A percentile compares a stretch with the other conserved stretches of the same genome.
phyloP scores from a whole-genome alignment of 2,888 invertebrate species.

The Geotrupes spiniger region DNA sequence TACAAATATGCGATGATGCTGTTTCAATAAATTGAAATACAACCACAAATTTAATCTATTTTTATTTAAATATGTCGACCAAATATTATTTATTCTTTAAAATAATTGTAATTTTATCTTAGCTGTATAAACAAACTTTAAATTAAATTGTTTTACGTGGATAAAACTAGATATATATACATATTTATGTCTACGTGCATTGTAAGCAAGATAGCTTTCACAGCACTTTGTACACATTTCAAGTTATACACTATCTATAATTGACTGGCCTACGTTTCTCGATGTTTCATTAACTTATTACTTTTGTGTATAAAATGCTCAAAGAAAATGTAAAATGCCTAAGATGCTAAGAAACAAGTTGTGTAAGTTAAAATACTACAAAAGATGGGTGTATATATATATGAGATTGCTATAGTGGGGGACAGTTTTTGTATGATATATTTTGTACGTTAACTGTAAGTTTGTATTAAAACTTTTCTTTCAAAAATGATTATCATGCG shows the following conservation, averaged over 20 bases:
- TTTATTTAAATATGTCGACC: too few species aligned
- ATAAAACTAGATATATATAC: conserved; percentile 3
- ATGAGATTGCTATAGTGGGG: conserved; percentile 22
- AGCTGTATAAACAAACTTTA: too few species aligned
- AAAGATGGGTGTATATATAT: conserved; percentile 8
- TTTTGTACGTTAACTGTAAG: conserved; percentile 41
- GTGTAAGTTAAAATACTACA: conserved; percentile 10
- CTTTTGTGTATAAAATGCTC: conserved; percentile 17
- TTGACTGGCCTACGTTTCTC: conserved; percentile 17
- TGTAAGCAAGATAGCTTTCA: conserved; percentile 7
- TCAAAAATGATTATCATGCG: conserved; percentile 1
- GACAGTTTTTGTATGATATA: conserved; percentile 43
- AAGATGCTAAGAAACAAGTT: conserved; percentile 16
- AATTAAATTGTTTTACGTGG: neutral
- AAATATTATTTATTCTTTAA: too few species aligned
- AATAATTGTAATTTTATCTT: too few species aligned
- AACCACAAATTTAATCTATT: too few species aligned
- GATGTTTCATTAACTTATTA: conserved; percentile 1
- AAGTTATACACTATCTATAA: neutral
- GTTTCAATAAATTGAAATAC: too few species aligned
- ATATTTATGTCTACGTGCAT: conserved; percentile 15
- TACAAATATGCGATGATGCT: too few species aligned
- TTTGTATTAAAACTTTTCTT: conserved; percentile 36
- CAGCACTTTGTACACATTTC: conserved; percentile 12
- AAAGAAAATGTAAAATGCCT: conserved; percentile 17